phyloP scores from a whole-genome alignment of 2,113 vertebrate genomes.

The Oceanodroma tethys region DNA sequence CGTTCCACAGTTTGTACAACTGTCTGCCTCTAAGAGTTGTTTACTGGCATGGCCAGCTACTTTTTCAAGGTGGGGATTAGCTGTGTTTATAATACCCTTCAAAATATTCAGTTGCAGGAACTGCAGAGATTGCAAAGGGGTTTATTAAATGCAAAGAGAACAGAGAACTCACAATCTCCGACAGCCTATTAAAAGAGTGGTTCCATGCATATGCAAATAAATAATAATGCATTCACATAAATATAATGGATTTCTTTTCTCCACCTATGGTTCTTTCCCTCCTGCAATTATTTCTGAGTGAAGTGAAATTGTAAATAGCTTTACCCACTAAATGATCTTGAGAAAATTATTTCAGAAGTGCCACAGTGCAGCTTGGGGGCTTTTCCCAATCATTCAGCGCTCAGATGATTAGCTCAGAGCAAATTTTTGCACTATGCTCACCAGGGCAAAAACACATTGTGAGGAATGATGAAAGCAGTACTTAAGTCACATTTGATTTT shows the following conservation, averaged over 20 bases:
- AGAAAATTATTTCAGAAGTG: conserved; percentile 39
- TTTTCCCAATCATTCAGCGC: neutral
- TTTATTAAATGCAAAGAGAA: neutral
- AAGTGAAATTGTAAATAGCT: conserved; percentile 59
- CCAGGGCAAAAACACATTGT: conserved; percentile 47
- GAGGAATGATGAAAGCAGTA: conserved; percentile 23
- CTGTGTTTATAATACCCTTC: neutral
- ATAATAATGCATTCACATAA: conserved; percentile 26
- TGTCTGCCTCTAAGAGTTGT: neutral
- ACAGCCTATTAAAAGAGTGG: neutral
- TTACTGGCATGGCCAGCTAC: neutral
- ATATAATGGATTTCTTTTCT: conserved; percentile 32
- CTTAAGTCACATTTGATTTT: conserved; percentile 31
- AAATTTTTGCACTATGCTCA: conserved; percentile 43
- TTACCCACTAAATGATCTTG: conserved; percentile 38
- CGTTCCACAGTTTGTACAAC: neutral
- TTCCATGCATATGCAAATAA: conserved; percentile 38
- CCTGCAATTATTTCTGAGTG: conserved; percentile 51
- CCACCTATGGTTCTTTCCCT: neutral
- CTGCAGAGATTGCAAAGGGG: neutral
- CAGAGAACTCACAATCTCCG: neutral
- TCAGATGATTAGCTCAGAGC: conserved; percentile 43
- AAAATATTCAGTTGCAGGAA: conserved; percentile 20
- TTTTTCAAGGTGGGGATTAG: neutral
- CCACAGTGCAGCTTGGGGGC: neutral